Evolutionary conservation across 2,113 vertebrate genomes (phyloP).

Genomic region (Prochilodus magdalenae): DNA sequence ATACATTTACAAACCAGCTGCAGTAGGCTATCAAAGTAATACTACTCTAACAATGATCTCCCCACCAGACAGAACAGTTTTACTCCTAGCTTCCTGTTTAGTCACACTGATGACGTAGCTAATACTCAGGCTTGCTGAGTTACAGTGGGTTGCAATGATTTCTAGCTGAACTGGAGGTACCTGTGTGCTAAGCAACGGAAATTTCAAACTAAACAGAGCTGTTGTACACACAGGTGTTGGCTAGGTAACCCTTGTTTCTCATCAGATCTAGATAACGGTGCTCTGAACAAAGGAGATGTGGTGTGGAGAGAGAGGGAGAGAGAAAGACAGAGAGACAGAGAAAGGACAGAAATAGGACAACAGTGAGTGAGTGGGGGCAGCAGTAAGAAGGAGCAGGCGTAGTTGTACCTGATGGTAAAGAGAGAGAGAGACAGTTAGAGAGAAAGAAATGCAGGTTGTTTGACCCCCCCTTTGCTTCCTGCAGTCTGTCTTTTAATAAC

Average conservation of each 20-base stretch:
- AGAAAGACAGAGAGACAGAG: conserved; percentile 23
- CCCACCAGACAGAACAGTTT: not conserved
- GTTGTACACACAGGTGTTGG: conserved; percentile 45
- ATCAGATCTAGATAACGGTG: conserved; percentile 47
- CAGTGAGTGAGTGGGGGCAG: not conserved
- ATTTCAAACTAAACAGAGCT: conserved; percentile 52
- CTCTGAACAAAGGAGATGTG: conserved; percentile 27
- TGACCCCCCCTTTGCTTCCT: conserved; percentile 12
- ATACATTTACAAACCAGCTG: not conserved
- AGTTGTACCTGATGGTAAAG: conserved; percentile 5
- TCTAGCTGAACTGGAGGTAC: conserved; percentile 4
- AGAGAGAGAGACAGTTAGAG: not conserved
- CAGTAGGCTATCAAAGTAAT: not conserved
- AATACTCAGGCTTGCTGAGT: not conserved
- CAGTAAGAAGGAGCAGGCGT: conserved; percentile 2
- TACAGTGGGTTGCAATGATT: not conserved
- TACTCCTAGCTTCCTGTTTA: not conserved
- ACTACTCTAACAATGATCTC: not conserved
- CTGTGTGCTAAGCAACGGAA: conserved; percentile 48
- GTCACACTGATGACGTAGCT: not conserved
- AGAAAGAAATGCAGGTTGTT: not conserved
- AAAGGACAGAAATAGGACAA: conserved; percentile 8
- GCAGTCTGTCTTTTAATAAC: conserved; percentile 54
- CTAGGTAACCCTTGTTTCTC: conserved; percentile 45
- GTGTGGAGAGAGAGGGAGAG: conserved; percentile 13